Conservation (phyloP, 2,888 invertebrate genomes). For the Rhopalosiphum nymphaeae region DNA sequence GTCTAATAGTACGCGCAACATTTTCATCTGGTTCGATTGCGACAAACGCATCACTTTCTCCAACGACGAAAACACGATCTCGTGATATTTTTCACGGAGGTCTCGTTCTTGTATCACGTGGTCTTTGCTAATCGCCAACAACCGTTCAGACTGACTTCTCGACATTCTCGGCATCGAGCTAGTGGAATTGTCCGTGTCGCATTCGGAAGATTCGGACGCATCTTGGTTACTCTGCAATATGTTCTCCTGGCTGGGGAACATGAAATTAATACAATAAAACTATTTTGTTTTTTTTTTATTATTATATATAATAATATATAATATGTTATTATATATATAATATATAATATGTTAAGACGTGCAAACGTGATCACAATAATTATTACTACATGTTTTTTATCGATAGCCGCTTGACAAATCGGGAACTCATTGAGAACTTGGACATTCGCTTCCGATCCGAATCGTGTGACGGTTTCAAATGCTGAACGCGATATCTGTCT, state of each 20-base stretch:
- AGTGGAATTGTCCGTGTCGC: constrained; percentile 71
- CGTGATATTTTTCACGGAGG: constrained; percentile 86
- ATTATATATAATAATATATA: not conserved
- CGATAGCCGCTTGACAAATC: constrained; percentile 82
- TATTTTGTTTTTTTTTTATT: not conserved
- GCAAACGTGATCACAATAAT: constrained; percentile 53
- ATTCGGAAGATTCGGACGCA: constrained; percentile 72
- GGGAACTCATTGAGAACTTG: constrained; percentile 82
- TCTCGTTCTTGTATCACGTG: constrained; percentile 81
- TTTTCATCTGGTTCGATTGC: constrained; percentile 85
- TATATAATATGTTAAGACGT: not conserved
- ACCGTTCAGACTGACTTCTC: constrained; percentile 77
- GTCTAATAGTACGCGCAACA: constrained; percentile 78
- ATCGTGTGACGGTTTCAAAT: constrained; percentile 73
- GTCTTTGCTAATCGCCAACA: constrained; percentile 77
- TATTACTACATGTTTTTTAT: constrained; percentile 86
- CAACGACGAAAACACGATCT: constrained; percentile 78
- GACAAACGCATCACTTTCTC: constrained; percentile 86
- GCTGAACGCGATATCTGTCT: constrained; percentile 68
- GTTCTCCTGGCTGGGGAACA: constrained; percentile 29
- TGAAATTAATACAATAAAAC: not conserved
- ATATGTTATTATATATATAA: not conserved
- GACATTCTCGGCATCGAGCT: constrained; percentile 71
- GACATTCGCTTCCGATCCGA: constrained; percentile 76
- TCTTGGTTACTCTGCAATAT: constrained; percentile 56